Conservation (phyloP, 2,797 vertebrate genomes). For the Acomys russatus region DNA sequence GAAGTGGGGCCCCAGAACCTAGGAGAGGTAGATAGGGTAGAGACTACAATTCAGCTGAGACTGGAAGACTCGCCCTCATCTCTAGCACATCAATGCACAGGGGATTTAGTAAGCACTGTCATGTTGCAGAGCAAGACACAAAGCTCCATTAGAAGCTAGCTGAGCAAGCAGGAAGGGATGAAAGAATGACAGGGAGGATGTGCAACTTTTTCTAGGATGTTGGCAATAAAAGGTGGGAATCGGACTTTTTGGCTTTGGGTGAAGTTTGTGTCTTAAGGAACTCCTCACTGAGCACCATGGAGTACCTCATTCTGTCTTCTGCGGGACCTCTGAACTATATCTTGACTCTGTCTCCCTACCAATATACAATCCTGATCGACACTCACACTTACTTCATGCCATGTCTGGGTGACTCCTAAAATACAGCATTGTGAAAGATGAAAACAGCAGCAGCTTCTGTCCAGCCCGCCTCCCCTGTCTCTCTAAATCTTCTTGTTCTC, state of each 20-base stretch:
- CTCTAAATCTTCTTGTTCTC: not conserved
- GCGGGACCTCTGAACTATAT: not conserved
- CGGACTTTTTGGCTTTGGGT: not conserved
- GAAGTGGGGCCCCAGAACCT: constrained; percentile 6
- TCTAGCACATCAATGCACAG: not conserved
- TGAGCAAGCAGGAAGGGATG: not conserved
- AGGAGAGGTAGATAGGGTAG: not conserved
- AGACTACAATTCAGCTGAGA: not conserved
- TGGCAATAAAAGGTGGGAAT: constrained; percentile 4
- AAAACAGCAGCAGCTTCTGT: not conserved
- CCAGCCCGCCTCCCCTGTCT: not conserved
- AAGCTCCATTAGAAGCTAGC: constrained; percentile 15
- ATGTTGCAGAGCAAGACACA: not conserved
- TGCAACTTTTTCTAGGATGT: constrained; percentile 25
- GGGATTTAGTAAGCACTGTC: not conserved
- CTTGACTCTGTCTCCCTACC: not conserved
- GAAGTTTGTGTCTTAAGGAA: constrained; percentile 49
- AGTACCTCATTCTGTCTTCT: constrained; percentile 21
- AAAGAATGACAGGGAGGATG: constrained; percentile 13
- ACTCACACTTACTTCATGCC: not conserved
- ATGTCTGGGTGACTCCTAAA: constrained; percentile 40
- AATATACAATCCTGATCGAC: not conserved
- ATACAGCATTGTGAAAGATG: not conserved
- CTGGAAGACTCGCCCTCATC: not conserved
- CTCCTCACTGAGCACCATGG: not conserved